Base-by-base conservation (phyloP, 2,888 invertebrate species). In the Pammene fasciana region DNA sequence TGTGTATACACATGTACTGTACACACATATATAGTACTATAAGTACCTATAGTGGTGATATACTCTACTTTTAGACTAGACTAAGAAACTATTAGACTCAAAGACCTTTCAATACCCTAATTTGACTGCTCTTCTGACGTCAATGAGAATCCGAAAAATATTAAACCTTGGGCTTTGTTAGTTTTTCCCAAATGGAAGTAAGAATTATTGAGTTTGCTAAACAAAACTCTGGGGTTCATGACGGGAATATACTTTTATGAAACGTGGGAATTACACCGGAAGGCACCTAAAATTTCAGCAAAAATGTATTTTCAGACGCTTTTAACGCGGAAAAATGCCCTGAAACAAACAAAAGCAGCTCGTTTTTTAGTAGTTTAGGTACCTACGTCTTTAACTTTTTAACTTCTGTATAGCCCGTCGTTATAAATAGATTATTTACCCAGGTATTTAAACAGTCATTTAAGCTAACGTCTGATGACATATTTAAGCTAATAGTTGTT, bases 201-300 rank as follows among this genome's bases (percentile, higher is more conserved):
- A 16, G 64, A 68, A 52, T 68, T 52, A 68, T 68, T 68, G 64
- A 64, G 68, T 68, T 57, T 57, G 57, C 43, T 48, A 57, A 64
- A 68, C 68, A 68, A 68, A 56, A 52, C 56, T 56, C 68, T 50
- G 54, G 68, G 43, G 62, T 64, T 57, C 56, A 56, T 52, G 57
- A 36, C 50, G 61, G 50, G 64, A 68, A 50, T 57, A 57, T 50
- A 61, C 57, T 64, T 64, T 68, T 68, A 62, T 56, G 34, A 68
- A 57, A 64, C 34, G 26, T 55, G 38, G 46, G 60, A 61, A 61
- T 61, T 55, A 62, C 38, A 68, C 55, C 26, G 68, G 48, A 56
- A 62, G 48, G 34, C 14, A 16, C 56, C 48, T 34, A 62, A 48
- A 41, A 50, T 62, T 62, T 50, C 41, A 18, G 18, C 48, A 26